phyloP scores from a whole-genome alignment of 1,140 invertebrate genomes.

The Drosophila setifemur region DNA sequence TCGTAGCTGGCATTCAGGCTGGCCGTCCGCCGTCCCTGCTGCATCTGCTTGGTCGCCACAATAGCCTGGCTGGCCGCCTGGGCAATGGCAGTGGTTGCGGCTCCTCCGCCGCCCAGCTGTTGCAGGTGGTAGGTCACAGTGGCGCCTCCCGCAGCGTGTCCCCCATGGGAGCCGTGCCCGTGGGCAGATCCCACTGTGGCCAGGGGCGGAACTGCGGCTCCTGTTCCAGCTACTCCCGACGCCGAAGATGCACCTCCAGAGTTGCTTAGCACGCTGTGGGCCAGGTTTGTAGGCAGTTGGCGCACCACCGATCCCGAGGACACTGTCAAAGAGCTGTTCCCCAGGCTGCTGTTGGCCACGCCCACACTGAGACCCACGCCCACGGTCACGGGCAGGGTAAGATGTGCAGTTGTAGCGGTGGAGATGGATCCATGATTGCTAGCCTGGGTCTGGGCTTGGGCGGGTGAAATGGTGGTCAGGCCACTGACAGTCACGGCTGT shows the following conservation, averaged over 20 bases:
- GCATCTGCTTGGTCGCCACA: constrained; percentile 98
- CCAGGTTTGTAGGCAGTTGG: constrained; percentile 44
- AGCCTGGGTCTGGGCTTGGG: not conserved
- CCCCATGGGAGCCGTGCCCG: constrained; percentile 9
- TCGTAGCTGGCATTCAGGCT: constrained; percentile 96
- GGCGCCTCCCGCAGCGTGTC: not conserved
- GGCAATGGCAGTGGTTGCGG: constrained; percentile 92
- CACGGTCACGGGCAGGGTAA: constrained; percentile 29
- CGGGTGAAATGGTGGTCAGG: not conserved
- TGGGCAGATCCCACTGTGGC: constrained; percentile 3
- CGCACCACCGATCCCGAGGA: constrained; percentile 39
- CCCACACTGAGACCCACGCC: constrained; percentile 21
- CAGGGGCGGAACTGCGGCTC: constrained; percentile 19
- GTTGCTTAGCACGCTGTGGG: constrained; percentile 24
- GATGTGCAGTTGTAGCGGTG: constrained; percentile 34
- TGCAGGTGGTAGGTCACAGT: constrained; percentile 83
- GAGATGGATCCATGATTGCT: constrained; percentile 23
- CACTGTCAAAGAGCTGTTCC: not conserved
- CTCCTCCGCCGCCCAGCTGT: constrained; percentile 84
- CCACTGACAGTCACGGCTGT: not conserved
- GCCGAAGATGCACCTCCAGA: constrained; percentile 17
- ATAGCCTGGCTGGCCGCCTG: constrained; percentile 98
- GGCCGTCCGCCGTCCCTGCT: constrained; percentile 95
- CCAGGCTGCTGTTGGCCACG: constrained; percentile 5
- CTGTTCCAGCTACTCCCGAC: constrained; percentile 18